Evolutionary conservation across 2,888 invertebrate genomes (phyloP).

Genomic region (Eupithecia dodoneata): DNA sequence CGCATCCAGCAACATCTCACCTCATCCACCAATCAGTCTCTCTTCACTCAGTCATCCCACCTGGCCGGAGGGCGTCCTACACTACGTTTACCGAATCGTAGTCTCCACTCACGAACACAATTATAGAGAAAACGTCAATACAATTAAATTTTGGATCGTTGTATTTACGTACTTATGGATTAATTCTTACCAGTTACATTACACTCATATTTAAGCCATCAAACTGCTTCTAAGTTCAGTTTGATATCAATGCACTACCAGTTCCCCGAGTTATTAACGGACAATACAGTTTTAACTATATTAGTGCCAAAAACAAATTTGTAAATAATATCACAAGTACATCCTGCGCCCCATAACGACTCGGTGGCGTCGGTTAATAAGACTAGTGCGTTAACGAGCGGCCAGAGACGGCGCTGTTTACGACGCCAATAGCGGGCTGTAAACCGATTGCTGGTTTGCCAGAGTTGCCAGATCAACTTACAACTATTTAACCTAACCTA

Average conservation of each 20-base stretch:
- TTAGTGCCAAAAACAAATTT: neutral
- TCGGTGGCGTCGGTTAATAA: constrained; percentile 28
- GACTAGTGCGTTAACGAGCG: constrained; percentile 28
- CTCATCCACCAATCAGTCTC: too few relatives aligned
- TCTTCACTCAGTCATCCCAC: too few relatives aligned
- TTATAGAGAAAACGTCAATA: too few relatives aligned
- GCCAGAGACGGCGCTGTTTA: constrained; percentile 32
- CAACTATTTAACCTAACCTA: neutral
- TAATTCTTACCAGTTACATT: neutral
- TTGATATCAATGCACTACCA: neutral
- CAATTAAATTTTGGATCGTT: too few relatives aligned
- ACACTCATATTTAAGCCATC: neutral
- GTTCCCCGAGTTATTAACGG: neutral
- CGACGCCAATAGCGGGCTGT: constrained; percentile 37
- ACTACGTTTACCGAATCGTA: too few relatives aligned
- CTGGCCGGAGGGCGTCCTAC: too few relatives aligned
- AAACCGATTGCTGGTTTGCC: constrained; percentile 42
- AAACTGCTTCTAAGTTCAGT: neutral
- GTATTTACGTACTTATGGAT: neutral
- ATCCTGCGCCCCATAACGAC: constrained; percentile 14
- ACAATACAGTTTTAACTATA: neutral
- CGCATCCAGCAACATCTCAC: too few relatives aligned
- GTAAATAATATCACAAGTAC: neutral
- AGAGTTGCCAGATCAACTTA: neutral
- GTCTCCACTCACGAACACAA: too few relatives aligned